Evolutionary conservation across 2,113 vertebrate genomes (phyloP).

Genomic region (Scophthalmus maximus): DNA sequence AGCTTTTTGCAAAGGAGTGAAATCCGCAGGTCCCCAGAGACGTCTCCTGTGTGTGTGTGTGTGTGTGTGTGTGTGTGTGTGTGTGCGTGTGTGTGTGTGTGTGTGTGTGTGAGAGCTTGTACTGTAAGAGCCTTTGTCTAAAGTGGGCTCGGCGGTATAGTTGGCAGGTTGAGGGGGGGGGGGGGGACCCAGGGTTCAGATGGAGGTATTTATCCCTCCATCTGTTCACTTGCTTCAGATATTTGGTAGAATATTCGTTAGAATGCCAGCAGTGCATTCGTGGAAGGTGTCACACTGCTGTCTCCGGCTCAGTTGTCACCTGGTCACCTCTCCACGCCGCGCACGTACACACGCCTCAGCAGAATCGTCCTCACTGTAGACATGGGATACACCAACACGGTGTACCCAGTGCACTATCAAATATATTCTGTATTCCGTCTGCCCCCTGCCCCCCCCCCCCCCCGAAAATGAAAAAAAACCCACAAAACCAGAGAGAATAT

Average conservation of each 20-base stretch:
- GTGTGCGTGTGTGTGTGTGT: slow-evolving; percentile 8
- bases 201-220: slow-evolving; percentile 36
- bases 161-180: slow-evolving; percentile 51
- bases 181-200: too few relatives aligned
- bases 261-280: slow-evolving; percentile 44
- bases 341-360: slow-evolving; percentile 22
- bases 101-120: slow-evolving; percentile 20
- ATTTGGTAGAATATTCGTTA: slow-evolving; percentile 54
- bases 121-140: slow-evolving; percentile 31
- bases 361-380: slow-evolving; percentile 16
- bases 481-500: not conserved
- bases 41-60: slow-evolving; percentile 14
- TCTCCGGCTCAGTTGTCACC: slow-evolving; percentile 45
- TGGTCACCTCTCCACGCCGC: slow-evolving; percentile 25
- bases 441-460: not conserved
- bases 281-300: slow-evolving; percentile 39
- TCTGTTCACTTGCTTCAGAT: slow-evolving; percentile 52
- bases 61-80: not conserved
- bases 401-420: slow-evolving; percentile 4
- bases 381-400: slow-evolving; percentile 31
- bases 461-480: not conserved
- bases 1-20: slow-evolving; percentile 64
- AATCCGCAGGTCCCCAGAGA: slow-evolving; percentile 62
- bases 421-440: slow-evolving; percentile 25
- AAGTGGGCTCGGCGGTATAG: slow-evolving; percentile 29